These are phyloP conservation scores for Anolis carolinensis DNA, from an alignment of 2,113 vertebrate genomes.

Conservation along the genomic window DNA sequence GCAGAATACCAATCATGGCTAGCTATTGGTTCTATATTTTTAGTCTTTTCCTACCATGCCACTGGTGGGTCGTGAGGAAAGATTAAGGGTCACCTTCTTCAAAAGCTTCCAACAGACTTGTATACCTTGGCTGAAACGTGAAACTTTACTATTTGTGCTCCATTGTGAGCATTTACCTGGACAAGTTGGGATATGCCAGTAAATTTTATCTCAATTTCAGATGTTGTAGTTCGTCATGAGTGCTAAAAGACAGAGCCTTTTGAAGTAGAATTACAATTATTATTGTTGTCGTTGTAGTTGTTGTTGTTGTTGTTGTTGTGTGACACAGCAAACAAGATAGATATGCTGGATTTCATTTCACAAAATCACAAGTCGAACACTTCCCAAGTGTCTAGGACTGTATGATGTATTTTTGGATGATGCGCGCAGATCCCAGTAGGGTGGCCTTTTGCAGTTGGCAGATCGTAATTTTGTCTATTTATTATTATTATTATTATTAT, in stretches of 20 bases:
- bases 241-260: background rate
- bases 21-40: background rate
- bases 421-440: no score
- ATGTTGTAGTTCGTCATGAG: background rate
- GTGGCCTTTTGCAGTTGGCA: no score
- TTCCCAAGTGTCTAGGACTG: no score
- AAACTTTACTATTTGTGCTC: slow-evolving; percentile 26
- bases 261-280: rapidly evolving
- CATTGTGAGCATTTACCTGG: slow-evolving; percentile 32
- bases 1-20: background rate
- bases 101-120: background rate
- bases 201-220: slow-evolving; percentile 39
- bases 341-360: no score
- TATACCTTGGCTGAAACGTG: background rate
- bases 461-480: no score
- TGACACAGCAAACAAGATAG: no score
- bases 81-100: background rate
- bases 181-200: slow-evolving; percentile 5
- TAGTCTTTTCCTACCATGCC: background rate
- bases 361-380: no score
- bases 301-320: no score
- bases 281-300: no score
- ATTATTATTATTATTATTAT: no score
- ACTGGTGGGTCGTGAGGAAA: background rate
- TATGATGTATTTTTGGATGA: no score